Evolutionary conservation across 2,113 vertebrate genomes (phyloP), one percentile per base, ranked within the genome.

Genomic region (Vireo altiloquus): DNA sequence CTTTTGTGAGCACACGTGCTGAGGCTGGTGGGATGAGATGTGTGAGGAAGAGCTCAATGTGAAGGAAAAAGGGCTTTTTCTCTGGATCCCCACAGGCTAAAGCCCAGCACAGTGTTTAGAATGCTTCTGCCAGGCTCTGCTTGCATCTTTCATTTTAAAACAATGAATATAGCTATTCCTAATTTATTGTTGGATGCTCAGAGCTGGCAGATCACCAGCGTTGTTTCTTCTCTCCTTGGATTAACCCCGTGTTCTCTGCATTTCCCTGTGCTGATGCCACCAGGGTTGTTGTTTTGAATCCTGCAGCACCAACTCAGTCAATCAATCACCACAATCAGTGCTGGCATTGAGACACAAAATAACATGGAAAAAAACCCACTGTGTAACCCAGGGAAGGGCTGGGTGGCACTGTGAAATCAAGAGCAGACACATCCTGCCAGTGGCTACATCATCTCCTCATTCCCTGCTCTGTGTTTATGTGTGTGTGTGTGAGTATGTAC

Each of bases 301-400:
- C 90, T 94, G 77, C 69, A 91, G 82, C 80, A 87, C 70, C 63
- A 65, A 80, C 82, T 63, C 81, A 89, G 86, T 95, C 92, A 61
- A 78, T 95, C 96, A 89, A 65, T 97, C 94, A 75, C 80, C n/a
- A 50, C 87, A 77, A 46, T 84, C 85, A 79, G 76, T 11, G 53
- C 86, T 94, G 93, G 81, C 47, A 44, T 1, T 33, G 70, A 90
- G 63, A 74, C 70, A 54, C 83, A 87, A 80, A 97, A 84, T 49
- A 87, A 44, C 77, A 82, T 10, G 65, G 64, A n/a, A 70, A 82
- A 81, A 39, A 13, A 0, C 10, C 18, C 42, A 4, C 49, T 40
- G 37, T 42, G 44, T 42, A 68, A 61, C 50, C 39, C 47, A 56
- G 90, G 7, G 4, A 30, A 93, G 86, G 95, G 83, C 74, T 92